These are phyloP conservation scores for Agrypnus murinus DNA, from an alignment of 2,888 invertebrate species.

Conservation along the genomic window DNA sequence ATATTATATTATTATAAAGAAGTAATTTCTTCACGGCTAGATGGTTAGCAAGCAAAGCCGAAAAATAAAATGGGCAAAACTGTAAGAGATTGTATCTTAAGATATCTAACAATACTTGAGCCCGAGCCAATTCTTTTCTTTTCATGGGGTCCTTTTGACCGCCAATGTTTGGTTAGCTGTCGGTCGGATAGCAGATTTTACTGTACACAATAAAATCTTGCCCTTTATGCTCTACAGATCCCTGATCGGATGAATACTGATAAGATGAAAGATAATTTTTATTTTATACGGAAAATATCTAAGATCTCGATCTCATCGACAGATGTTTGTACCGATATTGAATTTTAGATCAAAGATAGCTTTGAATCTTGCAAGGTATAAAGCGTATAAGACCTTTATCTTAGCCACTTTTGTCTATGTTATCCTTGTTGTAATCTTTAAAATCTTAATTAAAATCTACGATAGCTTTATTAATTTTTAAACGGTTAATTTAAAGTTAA, in stretches of 20 bases:
- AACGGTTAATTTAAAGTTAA: slow-evolving; percentile 3
- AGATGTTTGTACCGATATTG: slow-evolving; percentile 53
- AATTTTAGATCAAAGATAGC: slow-evolving; percentile 52
- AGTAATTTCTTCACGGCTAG: slow-evolving; percentile 71
- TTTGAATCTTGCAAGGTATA: slow-evolving; percentile 37
- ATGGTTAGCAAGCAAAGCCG: slow-evolving; percentile 68
- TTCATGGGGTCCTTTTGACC: slow-evolving; percentile 72
- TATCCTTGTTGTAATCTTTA: slow-evolving; percentile 36
- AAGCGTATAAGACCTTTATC: slow-evolving; percentile 37
- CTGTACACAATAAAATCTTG: slow-evolving; percentile 63
- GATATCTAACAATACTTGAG: slow-evolving; percentile 63
- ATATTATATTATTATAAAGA: slow-evolving; percentile 72
- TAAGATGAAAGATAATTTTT: slow-evolving; percentile 61
- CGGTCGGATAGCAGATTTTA: slow-evolving; percentile 64
- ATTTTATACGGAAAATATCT: slow-evolving; percentile 44
- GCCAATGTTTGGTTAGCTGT: slow-evolving; percentile 83
- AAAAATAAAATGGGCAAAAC: slow-evolving; percentile 64
- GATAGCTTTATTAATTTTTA: slow-evolving; percentile 39
- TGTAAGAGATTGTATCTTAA: slow-evolving; percentile 69
- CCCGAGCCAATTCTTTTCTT: slow-evolving; percentile 67
- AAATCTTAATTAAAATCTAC: slow-evolving; percentile 49
- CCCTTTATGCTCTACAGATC: slow-evolving; percentile 59
- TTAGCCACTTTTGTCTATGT: slow-evolving; percentile 44
- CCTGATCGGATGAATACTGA: slow-evolving; percentile 67
- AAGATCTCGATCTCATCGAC: slow-evolving; percentile 50